phyloP scores from a whole-genome alignment of 2,797 vertebrate genomes.

The Falco naumanni region DNA sequence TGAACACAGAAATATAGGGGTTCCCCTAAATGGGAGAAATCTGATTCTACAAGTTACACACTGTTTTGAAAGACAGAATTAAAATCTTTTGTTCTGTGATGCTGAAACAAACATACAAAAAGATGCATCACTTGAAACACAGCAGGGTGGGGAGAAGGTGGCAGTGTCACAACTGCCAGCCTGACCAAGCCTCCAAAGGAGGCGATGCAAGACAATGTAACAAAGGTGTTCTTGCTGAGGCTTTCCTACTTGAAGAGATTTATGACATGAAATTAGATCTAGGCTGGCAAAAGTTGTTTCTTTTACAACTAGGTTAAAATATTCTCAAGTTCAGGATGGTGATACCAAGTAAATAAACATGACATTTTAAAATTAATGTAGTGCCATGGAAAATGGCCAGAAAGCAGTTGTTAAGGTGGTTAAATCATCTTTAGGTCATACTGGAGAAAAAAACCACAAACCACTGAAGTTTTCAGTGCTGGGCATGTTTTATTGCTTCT shows the following conservation, averaged over 20 bases:
- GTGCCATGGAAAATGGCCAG: not conserved
- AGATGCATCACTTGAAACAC: not conserved
- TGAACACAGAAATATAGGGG: accelerated
- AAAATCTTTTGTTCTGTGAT: not conserved
- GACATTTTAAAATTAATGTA: not conserved
- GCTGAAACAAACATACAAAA: not conserved
- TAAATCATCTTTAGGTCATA: not conserved
- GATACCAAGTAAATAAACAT: not conserved
- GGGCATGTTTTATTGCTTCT: not conserved
- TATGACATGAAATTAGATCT: not conserved
- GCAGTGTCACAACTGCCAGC: not conserved
- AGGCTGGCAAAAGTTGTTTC: not conserved
- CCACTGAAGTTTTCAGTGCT: not conserved
- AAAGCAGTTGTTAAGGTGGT: not conserved
- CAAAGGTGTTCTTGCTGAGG: not conserved
- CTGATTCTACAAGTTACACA: not conserved
- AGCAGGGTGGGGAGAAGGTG: not conserved
- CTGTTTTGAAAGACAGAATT: not conserved
- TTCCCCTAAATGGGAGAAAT: not conserved
- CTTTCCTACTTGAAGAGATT: not conserved
- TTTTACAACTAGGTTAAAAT: not conserved
- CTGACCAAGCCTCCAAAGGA: not conserved
- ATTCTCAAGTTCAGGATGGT: not conserved
- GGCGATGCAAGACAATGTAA: not conserved
- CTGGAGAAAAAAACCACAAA: not conserved